Evolutionary conservation across 1,140 invertebrate species (phyloP).

Genomic region (Cheumatopsyche charites): DNA sequence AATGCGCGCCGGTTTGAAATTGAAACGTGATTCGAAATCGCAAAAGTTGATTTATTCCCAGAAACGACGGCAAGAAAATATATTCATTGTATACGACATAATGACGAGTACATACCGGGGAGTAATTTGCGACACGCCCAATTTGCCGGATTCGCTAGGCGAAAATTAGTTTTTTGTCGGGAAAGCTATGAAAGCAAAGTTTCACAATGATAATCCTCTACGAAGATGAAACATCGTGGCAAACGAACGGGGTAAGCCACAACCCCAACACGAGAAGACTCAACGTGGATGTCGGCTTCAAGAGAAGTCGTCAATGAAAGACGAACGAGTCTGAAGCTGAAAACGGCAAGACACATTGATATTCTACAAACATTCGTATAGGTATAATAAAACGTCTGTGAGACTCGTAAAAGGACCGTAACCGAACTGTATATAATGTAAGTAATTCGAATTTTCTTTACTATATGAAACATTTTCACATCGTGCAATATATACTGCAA

Average conservation of each 20-base stretch:
- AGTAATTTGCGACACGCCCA: no score
- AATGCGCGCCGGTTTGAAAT: constrained; percentile 39
- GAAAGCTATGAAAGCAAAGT: constrained; percentile 1
- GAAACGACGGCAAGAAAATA: no score
- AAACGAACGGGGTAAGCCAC: constrained; percentile 13
- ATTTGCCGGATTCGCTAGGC: not conserved
- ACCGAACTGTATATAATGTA: not conserved
- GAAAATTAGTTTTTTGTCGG: not conserved
- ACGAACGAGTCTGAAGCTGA: not conserved
- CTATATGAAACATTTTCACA: not conserved
- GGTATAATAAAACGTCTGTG: not conserved
- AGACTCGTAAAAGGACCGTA: not conserved
- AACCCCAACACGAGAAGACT: constrained; percentile 3
- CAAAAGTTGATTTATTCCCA: constrained; percentile 27
- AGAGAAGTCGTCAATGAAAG: not conserved
- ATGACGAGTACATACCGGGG: no score
- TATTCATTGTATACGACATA: no score
- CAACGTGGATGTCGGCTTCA: not conserved
- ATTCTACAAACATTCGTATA: not conserved
- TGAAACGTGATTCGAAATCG: constrained; percentile 45
- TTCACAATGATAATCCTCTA: not conserved
- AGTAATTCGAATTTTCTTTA: not conserved
- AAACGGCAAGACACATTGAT: not conserved
- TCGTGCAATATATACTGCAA: not conserved
- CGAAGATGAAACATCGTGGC: constrained; percentile 10